Evolutionary conservation across 1,140 invertebrate species (phyloP).

Genomic region (Bombus ignitus): DNA sequence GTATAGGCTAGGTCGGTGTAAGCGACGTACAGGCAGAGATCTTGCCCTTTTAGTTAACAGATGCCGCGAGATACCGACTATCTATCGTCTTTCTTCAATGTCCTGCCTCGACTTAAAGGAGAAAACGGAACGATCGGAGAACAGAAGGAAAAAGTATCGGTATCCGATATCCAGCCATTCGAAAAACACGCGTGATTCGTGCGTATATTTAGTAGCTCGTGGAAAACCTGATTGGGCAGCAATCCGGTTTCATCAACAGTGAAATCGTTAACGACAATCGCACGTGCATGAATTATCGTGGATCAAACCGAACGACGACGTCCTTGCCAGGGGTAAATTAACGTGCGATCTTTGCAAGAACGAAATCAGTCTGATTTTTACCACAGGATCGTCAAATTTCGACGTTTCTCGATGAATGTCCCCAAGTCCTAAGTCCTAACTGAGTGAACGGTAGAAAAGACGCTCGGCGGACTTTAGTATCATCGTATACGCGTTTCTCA

Average conservation of each 20-base stretch:
- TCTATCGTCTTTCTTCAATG: constrained; percentile 31
- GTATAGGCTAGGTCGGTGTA: constrained; percentile 49
- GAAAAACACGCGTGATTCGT: not conserved
- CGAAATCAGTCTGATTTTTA: not conserved
- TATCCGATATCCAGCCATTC: not conserved
- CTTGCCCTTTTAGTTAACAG: constrained; percentile 78
- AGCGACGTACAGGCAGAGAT: constrained; percentile 65
- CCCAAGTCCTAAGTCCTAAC: not conserved
- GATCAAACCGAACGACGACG: no score
- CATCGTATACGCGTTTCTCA: constrained; percentile 54
- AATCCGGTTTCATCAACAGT: not conserved
- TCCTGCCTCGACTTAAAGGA: not conserved
- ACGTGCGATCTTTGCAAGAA: not conserved
- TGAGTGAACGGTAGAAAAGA: constrained; percentile 30
- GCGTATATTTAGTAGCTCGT: not conserved
- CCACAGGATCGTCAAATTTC: constrained; percentile 9
- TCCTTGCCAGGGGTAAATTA: not conserved
- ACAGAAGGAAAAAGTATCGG: constrained; percentile 42
- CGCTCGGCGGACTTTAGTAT: constrained; percentile 33
- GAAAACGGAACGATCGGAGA: constrained; percentile 44
- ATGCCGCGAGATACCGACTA: constrained; percentile 77
- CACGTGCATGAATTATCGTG: not conserved
- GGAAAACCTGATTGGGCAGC: no score
- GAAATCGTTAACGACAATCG: not conserved
- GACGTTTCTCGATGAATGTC: constrained; percentile 22